Conservation (phyloP, 1,140 invertebrate genomes). For the Phortica variegata region DNA sequence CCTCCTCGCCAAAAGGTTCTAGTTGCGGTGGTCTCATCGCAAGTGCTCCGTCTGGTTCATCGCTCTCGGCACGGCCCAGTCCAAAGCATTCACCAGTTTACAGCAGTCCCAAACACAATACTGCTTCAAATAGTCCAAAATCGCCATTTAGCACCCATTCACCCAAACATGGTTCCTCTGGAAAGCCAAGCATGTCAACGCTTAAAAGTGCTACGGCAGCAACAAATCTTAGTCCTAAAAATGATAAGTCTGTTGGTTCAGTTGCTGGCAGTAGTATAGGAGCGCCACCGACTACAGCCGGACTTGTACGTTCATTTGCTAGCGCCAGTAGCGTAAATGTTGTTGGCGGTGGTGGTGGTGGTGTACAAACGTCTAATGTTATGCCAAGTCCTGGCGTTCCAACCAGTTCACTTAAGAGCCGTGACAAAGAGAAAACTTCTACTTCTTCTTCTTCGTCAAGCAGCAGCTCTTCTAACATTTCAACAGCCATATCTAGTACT, state of each 20-base stretch:
- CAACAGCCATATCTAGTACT: too few relatives aligned
- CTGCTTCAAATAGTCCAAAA: conserved; percentile 64
- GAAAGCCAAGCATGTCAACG: conserved; percentile 85
- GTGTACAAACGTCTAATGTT: too few relatives aligned
- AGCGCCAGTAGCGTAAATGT: conserved; percentile 24
- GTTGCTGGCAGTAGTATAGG: conserved; percentile 5
- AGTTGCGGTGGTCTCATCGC: conserved; percentile 21
- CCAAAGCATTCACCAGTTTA: conserved; percentile 76
- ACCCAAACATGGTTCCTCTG: conserved; percentile 72
- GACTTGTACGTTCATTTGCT: conserved; percentile 29
- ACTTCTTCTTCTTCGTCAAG: too few relatives aligned
- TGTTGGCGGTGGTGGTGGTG: conserved; percentile 1
- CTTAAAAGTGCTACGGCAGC: conserved; percentile 71
- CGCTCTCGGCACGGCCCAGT: conserved; percentile 64
- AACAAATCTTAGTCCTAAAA: conserved; percentile 49
- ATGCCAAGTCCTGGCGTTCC: neutral
- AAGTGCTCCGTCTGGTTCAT: conserved; percentile 58
- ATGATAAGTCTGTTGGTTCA: conserved; percentile 40
- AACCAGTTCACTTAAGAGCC: too few relatives aligned
- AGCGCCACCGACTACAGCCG: conserved; percentile 1
- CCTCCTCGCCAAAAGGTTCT: conserved; percentile 66
- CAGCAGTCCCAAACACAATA: conserved; percentile 71
- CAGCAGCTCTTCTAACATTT: too few relatives aligned
- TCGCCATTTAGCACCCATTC: conserved; percentile 65
- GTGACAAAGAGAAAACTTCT: too few relatives aligned